Percentiles rank a stretch among this genome's conserved stretches.
Conservation (phyloP, 2,888 invertebrate genomes). For the Rotaria macrura region DNA sequence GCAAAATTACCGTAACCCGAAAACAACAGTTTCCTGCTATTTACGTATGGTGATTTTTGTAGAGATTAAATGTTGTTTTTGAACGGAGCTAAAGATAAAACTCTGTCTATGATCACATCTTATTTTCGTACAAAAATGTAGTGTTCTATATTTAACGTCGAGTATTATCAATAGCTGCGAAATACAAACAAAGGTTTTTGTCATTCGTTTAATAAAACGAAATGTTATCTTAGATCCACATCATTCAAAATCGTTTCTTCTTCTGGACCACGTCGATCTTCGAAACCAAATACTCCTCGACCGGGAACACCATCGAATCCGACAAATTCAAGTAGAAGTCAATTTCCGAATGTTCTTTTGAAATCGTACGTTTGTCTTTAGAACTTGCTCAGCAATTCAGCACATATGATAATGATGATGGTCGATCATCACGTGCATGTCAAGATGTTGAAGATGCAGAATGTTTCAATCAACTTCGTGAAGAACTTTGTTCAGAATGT, state of each 20-base stretch:
- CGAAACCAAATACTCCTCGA: background rate
- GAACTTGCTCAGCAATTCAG: constrained; percentile 28
- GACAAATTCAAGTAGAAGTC: background rate
- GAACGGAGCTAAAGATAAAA: too few relatives aligned
- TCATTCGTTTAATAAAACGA: too few relatives aligned
- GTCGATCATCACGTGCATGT: constrained; percentile 26
- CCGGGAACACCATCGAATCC: background rate
- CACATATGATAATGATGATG: constrained; percentile 31
- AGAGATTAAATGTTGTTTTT: too few relatives aligned
- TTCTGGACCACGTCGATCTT: background rate
- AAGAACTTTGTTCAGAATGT: constrained; percentile 25
- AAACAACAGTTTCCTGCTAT: too few relatives aligned
- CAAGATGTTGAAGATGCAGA: constrained; percentile 30
- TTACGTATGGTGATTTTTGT: too few relatives aligned
- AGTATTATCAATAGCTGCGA: too few relatives aligned
- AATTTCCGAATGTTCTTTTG: too few relatives aligned
- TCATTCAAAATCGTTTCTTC: background rate
- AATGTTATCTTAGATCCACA: background rate
- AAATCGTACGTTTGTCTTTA: background rate
- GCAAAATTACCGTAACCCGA: too few relatives aligned
- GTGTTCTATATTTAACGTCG: too few relatives aligned
- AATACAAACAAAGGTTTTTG: too few relatives aligned
- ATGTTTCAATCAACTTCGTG: constrained; percentile 26
- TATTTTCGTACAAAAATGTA: too few relatives aligned
- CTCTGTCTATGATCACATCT: too few relatives aligned